Percentiles rank a stretch among this genome's conserved stretches.
These are phyloP conservation scores for Noctua fimbriata DNA, from an alignment of 2,888 invertebrate genomes.

Conservation along the genomic window DNA sequence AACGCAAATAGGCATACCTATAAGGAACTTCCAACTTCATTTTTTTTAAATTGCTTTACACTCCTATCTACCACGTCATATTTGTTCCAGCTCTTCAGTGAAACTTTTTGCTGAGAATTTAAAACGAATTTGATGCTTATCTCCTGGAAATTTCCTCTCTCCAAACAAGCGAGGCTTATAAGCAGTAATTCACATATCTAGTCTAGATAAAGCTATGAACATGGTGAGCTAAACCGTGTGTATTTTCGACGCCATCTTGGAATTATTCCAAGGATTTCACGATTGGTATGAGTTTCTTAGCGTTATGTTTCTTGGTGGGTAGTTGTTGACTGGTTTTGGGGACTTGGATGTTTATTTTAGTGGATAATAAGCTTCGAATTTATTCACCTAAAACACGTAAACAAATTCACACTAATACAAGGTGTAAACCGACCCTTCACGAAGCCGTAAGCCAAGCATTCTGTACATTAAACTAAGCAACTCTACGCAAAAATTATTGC, in stretches of 20 bases:
- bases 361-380: not conserved
- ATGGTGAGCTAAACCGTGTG: slow-evolving; percentile 32
- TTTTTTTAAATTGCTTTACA: not conserved
- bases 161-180: slow-evolving; percentile 4
- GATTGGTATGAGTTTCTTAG: slow-evolving; percentile 14
- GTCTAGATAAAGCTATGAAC: slow-evolving; percentile 26
- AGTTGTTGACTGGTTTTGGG: slow-evolving; percentile 2
- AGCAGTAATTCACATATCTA: slow-evolving; percentile 40
- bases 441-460: not conserved
- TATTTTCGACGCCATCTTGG: slow-evolving; percentile 45
- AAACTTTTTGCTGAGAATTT: not conserved
- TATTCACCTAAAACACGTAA: not conserved
- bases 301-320: slow-evolving; percentile 4
- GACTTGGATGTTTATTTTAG: not conserved
- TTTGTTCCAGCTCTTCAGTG: not conserved
- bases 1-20: not conserved
- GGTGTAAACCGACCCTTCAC: not conserved
- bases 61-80: not conserved
- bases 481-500: not conserved
- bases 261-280: slow-evolving; percentile 44
- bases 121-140: slow-evolving; percentile 13
- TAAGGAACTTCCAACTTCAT: not conserved
- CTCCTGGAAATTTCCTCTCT: slow-evolving; percentile 13
- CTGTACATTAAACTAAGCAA: not conserved
- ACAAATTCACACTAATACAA: not conserved